Conservation (phyloP, 2,888 invertebrate genomes). For the Pyrgus malvae region DNA sequence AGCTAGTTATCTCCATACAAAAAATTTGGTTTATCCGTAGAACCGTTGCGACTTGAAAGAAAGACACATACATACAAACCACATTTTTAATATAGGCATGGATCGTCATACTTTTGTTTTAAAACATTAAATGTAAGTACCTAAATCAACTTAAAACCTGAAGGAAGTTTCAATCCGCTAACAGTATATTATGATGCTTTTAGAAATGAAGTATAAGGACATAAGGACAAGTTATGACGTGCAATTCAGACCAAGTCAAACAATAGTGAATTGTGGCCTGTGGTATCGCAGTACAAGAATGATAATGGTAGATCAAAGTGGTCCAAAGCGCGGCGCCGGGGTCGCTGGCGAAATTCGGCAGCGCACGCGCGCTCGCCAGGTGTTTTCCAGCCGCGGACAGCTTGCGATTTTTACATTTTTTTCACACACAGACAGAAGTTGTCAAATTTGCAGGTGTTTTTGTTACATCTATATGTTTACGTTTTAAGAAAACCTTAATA, state of each 20-base stretch:
- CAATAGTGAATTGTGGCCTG: conserved; percentile 31
- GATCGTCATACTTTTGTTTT: too few relatives aligned
- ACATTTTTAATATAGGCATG: too few relatives aligned
- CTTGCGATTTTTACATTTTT: conserved; percentile 16
- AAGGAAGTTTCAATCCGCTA: too few relatives aligned
- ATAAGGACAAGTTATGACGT: conserved; percentile 16
- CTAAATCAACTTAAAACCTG: too few relatives aligned
- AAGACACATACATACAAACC: too few relatives aligned
- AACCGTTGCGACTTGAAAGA: too few relatives aligned
- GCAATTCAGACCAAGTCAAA: conserved; percentile 21
- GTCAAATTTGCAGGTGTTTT: too few relatives aligned
- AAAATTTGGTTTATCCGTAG: too few relatives aligned
- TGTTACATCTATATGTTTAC: too few relatives aligned
- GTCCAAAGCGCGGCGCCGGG: conserved; percentile 34
- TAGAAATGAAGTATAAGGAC: conserved; percentile 9
- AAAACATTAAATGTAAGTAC: too few relatives aligned
- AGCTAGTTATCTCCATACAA: too few relatives aligned
- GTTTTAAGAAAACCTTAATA: not conserved
- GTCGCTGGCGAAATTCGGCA: conserved; percentile 45
- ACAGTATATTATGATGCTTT: too few relatives aligned
- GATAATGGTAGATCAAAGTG: conserved; percentile 37
- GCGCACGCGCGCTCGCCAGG: conserved; percentile 42
- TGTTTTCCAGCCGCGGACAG: conserved; percentile 35
- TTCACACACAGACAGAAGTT: not conserved
- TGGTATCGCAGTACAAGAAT: conserved; percentile 35